These are phyloP conservation scores for Andrena trimmerana DNA, from an alignment of 2,888 invertebrate genomes.

Conservation along the genomic window DNA sequence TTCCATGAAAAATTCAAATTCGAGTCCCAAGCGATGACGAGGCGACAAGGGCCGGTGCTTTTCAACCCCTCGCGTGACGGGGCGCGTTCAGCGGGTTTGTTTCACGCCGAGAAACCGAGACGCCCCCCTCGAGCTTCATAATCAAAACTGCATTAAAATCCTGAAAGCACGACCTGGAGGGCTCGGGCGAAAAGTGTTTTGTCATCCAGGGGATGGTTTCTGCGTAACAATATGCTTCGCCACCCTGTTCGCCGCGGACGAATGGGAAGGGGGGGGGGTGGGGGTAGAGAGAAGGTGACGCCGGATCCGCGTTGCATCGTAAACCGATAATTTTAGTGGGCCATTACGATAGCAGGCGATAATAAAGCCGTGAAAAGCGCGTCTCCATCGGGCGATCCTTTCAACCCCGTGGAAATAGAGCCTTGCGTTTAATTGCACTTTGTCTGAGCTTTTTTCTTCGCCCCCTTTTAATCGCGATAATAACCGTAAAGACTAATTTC, in stretches of 20 bases:
- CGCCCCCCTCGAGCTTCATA: slow-evolving; percentile 62
- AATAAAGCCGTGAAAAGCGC: slow-evolving; percentile 54
- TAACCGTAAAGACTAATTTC: slow-evolving; percentile 36
- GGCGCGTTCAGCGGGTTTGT: slow-evolving; percentile 50
- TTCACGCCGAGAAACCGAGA: slow-evolving; percentile 61
- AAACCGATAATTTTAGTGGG: slow-evolving; percentile 59
- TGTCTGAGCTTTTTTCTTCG: slow-evolving; percentile 12
- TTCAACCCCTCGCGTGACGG: slow-evolving; percentile 41
- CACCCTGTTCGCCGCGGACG: slow-evolving; percentile 62
- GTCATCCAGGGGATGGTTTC: slow-evolving; percentile 71
- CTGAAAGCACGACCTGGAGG: slow-evolving; percentile 70
- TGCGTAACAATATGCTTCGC: slow-evolving; percentile 74
- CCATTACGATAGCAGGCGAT: slow-evolving; percentile 56
- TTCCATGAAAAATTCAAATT: slow-evolving; percentile 66
- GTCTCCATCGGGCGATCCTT: slow-evolving; percentile 16
- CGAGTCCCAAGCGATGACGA: slow-evolving; percentile 54
- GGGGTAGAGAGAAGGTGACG: slow-evolving; percentile 17
- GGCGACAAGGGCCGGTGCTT: slow-evolving; percentile 37
- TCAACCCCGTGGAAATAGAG: slow-evolving; percentile 14
- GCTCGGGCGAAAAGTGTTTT: slow-evolving; percentile 77
- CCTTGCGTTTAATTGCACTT: slow-evolving; percentile 39
- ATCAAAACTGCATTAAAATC: slow-evolving; percentile 78
- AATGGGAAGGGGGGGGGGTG: slow-evolving; percentile 8
- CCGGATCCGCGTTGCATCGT: slow-evolving; percentile 49
- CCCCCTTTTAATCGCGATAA: slow-evolving; percentile 33